A percentile compares a stretch with the other conserved stretches of the same genome.
Evolutionary conservation across 2,888 invertebrate species (phyloP).

Genomic region (Eupithecia centaureata): DNA sequence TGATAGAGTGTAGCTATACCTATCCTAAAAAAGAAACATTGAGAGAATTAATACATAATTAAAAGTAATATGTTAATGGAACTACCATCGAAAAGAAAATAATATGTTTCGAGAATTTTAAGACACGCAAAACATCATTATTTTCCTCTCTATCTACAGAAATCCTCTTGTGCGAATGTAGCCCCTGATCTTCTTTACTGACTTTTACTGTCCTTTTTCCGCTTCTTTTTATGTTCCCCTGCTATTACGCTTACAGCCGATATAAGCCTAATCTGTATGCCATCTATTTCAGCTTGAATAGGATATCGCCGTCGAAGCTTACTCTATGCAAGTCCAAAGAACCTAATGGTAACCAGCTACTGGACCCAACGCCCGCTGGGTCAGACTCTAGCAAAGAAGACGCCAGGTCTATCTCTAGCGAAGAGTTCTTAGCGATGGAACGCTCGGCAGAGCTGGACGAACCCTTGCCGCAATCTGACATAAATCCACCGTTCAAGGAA

Average conservation of each 20-base stretch:
- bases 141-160: too few relatives aligned
- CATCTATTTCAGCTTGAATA: constrained; percentile 64
- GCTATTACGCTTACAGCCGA: neutral
- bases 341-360: constrained; percentile 59
- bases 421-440: constrained; percentile 80
- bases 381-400: constrained; percentile 75
- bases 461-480: constrained; percentile 57
- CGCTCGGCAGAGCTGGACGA: constrained; percentile 72
- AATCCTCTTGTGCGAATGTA: too few relatives aligned
- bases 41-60: too few relatives aligned
- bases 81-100: too few relatives aligned
- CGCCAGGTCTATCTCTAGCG: constrained; percentile 71
- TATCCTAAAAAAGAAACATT: too few relatives aligned
- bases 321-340: constrained; percentile 74
- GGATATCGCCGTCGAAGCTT: constrained; percentile 78
- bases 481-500: constrained; percentile 58
- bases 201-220: too few relatives aligned
- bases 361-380: constrained; percentile 65
- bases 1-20: too few relatives aligned
- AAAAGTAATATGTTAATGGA: too few relatives aligned
- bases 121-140: too few relatives aligned
- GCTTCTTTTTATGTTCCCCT: too few relatives aligned
- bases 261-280: neutral
- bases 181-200: too few relatives aligned
- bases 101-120: too few relatives aligned